Percentiles rank a stretch among this genome's conserved stretches.
Evolutionary conservation across 2,888 invertebrate genomes (phyloP).

Genomic region (Aphodius sticticus): DNA sequence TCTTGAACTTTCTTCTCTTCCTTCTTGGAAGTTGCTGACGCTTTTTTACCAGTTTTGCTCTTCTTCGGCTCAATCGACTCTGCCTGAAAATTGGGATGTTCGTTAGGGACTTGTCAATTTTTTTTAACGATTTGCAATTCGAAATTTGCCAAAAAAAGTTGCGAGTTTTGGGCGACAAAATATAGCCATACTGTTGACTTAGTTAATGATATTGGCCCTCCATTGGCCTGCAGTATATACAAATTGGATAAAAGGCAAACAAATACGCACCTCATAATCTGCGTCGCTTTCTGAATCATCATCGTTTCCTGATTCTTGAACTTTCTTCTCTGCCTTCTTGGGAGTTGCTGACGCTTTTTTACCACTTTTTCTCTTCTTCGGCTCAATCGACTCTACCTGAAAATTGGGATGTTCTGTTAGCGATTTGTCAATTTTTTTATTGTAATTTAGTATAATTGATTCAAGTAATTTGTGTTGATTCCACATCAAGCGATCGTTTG

Average conservation of each 20-base stretch:
- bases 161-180: too few relatives aligned
- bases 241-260: too few relatives aligned
- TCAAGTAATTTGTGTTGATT: too few relatives aligned
- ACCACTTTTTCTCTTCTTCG: conserved; percentile 29
- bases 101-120: conserved; percentile 43
- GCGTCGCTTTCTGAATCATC: conserved; percentile 63
- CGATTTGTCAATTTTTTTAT: conserved; percentile 41
- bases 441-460: too few relatives aligned
- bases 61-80: conserved; percentile 26
- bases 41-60: conserved; percentile 31
- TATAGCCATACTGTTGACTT: too few relatives aligned
- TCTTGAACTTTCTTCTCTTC: conserved; percentile 38
- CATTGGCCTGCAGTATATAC: too few relatives aligned
- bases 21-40: conserved; percentile 36
- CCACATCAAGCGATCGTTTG: too few relatives aligned
- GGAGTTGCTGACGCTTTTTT: conserved; percentile 29
- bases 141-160: too few relatives aligned
- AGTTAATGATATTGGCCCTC: too few relatives aligned
- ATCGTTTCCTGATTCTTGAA: conserved; percentile 43
- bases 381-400: conserved; percentile 29
- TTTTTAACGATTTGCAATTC: too few relatives aligned
- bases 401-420: conserved; percentile 33
- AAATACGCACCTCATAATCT: conserved; percentile 67
- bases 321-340: conserved; percentile 42
- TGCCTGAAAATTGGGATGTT: conserved; percentile 32